These are phyloP conservation scores for Drosophila triauraria DNA, from an alignment of 1,140 invertebrate genomes.

Conservation along the genomic window DNA sequence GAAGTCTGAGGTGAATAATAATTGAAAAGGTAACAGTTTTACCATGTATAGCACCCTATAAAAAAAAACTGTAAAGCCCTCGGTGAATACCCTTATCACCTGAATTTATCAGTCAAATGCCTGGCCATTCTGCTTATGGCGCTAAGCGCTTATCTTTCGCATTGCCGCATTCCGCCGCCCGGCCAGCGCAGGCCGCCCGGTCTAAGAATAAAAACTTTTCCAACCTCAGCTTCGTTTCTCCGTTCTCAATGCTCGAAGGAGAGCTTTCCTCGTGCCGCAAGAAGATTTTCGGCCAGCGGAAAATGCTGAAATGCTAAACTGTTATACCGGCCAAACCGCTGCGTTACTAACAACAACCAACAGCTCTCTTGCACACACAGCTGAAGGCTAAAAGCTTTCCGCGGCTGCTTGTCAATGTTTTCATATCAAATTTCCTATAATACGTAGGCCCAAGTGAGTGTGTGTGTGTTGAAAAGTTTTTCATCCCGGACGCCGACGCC, in stretches of 20 bases:
- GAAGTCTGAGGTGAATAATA: neutral
- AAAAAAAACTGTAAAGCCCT: conserved; percentile 1
- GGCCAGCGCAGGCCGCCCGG: conserved; percentile 10
- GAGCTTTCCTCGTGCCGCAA: conserved; percentile 28
- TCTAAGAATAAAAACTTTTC: conserved; percentile 29
- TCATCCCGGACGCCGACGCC: conserved; percentile 61
- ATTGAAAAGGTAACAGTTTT: neutral
- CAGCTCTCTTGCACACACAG: conserved; percentile 53
- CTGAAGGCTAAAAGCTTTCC: conserved; percentile 66
- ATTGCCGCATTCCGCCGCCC: conserved; percentile 24
- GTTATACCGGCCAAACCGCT: conserved; percentile 36
- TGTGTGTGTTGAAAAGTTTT: conserved; percentile 30
- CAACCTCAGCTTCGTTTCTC: conserved; percentile 19
- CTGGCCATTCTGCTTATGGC: conserved; percentile 15
- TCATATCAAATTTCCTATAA: conserved; percentile 56
- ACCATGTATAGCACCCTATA: conserved; percentile 1
- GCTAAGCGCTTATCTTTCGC: conserved; percentile 20
- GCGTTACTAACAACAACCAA: conserved; percentile 43
- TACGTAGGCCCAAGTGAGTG: conserved; percentile 13
- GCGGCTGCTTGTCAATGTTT: conserved; percentile 54
- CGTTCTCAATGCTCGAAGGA: neutral
- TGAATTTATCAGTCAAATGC: conserved; percentile 27
- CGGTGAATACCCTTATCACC: conserved; percentile 19
- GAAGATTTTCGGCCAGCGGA: conserved; percentile 15
- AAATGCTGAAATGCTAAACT: conserved; percentile 31